Conservation (phyloP, 2,797 vertebrate species). For the Coracias cyanogaster region DNA sequence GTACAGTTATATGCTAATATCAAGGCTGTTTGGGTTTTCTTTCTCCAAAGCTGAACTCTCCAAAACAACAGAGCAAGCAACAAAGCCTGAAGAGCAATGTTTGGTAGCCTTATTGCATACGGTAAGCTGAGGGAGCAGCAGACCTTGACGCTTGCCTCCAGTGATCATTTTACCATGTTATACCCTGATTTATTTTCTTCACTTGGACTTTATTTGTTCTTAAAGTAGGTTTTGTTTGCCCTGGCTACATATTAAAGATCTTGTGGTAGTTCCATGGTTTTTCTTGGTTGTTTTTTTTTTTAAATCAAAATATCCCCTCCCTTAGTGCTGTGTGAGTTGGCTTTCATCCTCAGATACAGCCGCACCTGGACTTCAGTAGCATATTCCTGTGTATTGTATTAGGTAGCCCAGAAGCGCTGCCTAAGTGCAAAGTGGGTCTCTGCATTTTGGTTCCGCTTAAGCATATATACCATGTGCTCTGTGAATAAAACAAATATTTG, state of each 20-base stretch:
- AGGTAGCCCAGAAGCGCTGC: neutral
- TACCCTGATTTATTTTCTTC: constrained; percentile 40
- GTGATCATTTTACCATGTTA: neutral
- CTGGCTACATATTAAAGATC: constrained; percentile 37
- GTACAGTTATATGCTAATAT: neutral
- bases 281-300: constrained; percentile 33
- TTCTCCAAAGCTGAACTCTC: neutral
- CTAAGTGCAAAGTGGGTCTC: neutral
- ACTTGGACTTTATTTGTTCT: constrained; percentile 36
- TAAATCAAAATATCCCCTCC: constrained; percentile 42
- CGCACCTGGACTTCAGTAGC: constrained; percentile 32
- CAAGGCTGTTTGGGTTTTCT: neutral
- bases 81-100: neutral
- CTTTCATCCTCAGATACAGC: constrained; percentile 19
- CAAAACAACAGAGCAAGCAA: neutral
- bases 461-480: neutral
- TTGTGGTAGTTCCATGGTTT: constrained; percentile 35
- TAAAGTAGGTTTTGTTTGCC: constrained; percentile 64
- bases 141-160: neutral
- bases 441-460: neutral
- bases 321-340: neutral
- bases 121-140: neutral
- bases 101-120: neutral
- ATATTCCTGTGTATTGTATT: neutral
- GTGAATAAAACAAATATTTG: neutral